Evolutionary conservation across 2,113 vertebrate genomes (phyloP).

Genomic region (Prinia subflava): DNA sequence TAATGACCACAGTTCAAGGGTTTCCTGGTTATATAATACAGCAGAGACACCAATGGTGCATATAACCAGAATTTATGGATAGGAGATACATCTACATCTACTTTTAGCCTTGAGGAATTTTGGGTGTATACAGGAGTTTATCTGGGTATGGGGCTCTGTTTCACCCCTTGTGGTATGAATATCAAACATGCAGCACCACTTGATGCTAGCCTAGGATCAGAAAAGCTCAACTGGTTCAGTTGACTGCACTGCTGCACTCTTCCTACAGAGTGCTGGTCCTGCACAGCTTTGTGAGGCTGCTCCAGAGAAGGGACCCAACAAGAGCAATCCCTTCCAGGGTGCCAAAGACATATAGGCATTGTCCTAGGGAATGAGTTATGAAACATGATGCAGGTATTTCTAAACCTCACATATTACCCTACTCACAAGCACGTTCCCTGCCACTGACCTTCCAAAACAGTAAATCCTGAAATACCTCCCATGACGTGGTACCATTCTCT

Average conservation of each 20-base stretch:
- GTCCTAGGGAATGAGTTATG: background rate
- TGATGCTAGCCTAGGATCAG: background rate
- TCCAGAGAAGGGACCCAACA: background rate
- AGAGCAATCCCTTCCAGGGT: background rate
- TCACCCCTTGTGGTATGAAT: background rate
- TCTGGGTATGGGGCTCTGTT: rapidly evolving
- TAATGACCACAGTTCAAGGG: background rate
- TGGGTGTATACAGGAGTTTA: background rate
- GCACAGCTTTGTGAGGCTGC: background rate
- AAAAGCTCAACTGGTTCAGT: background rate
- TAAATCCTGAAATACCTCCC: background rate
- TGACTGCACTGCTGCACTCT: background rate
- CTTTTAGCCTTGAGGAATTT: background rate
- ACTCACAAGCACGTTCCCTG: background rate
- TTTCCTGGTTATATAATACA: background rate
- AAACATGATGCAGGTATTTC: background rate
- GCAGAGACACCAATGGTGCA: background rate
- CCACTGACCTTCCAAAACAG: background rate
- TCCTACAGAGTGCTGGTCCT: rapidly evolving
- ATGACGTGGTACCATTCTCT: background rate
- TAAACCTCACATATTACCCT: background rate
- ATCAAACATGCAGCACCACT: background rate
- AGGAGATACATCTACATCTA: background rate
- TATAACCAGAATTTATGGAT: background rate
- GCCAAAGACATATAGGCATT: background rate